A percentile compares a stretch with the other conserved stretches of the same genome.
Evolutionary conservation across 2,113 vertebrate genomes (phyloP).

Genomic region (Nesospiza acunhae): DNA sequence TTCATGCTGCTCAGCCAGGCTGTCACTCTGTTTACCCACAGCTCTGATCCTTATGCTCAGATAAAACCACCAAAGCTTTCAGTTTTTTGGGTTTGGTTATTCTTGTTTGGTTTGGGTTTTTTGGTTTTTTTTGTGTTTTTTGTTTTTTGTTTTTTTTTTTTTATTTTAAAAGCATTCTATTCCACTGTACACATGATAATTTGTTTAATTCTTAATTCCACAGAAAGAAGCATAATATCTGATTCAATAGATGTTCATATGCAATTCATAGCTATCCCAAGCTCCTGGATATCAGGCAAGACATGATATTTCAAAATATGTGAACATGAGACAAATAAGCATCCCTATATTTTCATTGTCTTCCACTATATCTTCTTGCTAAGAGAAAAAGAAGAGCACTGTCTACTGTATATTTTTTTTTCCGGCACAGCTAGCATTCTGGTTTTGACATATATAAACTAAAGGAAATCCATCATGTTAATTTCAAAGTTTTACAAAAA

Average conservation of each 20-base stretch:
- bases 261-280: not conserved
- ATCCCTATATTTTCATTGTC: not conserved
- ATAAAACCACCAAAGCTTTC: not conserved
- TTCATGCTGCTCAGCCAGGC: too few relatives aligned
- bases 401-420: not conserved
- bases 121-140: too few relatives aligned
- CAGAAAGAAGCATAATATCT: not conserved
- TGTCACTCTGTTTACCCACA: not conserved
- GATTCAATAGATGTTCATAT: not conserved
- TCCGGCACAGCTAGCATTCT: not conserved
- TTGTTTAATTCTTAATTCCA: not conserved
- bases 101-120: not conserved
- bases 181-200: fast-evolving
- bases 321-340: not conserved
- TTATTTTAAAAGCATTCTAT: not conserved
- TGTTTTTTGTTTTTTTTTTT: too few relatives aligned
- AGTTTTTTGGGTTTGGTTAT: not conserved
- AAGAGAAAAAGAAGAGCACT: not conserved
- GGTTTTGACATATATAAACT: not conserved
- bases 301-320: not conserved
- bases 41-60: not conserved
- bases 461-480: not conserved
- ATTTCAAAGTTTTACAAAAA: not conserved
- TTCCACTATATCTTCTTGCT: not conserved
- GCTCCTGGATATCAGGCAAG: not conserved